These are phyloP conservation scores for Oligia strigilis DNA, from an alignment of 2,888 invertebrate genomes.

Conservation along the genomic window DNA sequence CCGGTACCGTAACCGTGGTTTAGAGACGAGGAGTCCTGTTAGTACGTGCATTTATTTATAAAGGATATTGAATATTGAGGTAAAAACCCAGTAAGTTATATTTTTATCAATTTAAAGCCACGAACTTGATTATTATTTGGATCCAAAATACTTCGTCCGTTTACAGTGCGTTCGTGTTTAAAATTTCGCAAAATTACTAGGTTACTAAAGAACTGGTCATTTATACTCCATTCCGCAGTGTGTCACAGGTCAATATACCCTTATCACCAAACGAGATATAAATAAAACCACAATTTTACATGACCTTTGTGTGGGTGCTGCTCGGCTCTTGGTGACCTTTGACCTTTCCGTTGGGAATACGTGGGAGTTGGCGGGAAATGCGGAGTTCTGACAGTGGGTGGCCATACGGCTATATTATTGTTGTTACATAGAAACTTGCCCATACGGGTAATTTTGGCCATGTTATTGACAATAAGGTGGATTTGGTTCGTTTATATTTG, in stretches of 20 bases:
- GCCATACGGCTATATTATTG: slow-evolving; percentile 14
- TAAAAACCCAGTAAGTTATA: background rate
- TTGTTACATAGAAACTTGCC: slow-evolving; percentile 31
- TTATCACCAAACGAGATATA: slow-evolving; percentile 57
- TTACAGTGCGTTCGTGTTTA: background rate
- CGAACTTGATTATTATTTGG: background rate
- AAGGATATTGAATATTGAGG: background rate
- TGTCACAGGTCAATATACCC: slow-evolving; percentile 36
- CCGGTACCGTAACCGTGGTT: too few relatives aligned
- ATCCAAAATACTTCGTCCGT: background rate
- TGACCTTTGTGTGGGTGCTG: slow-evolving; percentile 63
- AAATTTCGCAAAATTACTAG: background rate
- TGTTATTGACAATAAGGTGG: background rate
- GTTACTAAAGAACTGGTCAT: slow-evolving; percentile 6
- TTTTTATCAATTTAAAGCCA: background rate
- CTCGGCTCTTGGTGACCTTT: slow-evolving; percentile 53
- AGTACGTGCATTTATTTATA: background rate
- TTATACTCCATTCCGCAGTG: slow-evolving; percentile 21
- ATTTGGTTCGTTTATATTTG: background rate
- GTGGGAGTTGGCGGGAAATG: slow-evolving; percentile 56
- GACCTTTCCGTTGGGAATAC: slow-evolving; percentile 47
- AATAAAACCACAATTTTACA: slow-evolving; percentile 58
- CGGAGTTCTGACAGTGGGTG: slow-evolving; percentile 41
- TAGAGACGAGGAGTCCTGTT: too few relatives aligned
- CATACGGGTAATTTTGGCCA: background rate